Evolutionary conservation across 2,797 vertebrate species (phyloP), one percentile per base, ranked within the genome.

Genomic region (Australoheros facetus): DNA sequence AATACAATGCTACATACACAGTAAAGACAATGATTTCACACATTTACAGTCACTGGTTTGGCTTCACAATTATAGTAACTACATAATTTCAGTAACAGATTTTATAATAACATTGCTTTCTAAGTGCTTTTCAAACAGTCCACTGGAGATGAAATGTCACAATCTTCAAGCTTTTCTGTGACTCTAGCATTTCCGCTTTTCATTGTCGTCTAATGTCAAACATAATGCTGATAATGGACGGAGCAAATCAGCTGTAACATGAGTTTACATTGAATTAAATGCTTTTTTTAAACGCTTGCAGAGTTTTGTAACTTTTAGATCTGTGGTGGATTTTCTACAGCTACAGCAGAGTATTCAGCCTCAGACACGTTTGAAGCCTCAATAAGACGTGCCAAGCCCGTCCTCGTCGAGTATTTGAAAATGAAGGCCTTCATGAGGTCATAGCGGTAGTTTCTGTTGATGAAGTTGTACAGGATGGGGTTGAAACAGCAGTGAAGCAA

Each of bases 371-470:
- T 95, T 76, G 97, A 95, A 21, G 96, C 93, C 0, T 99, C 97
- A 0, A 98, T 97, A 84, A 99, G 97, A 79, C 96, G 97, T 0
- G 97, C 96, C 89, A 99, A 95, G 19, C 98, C 97, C 0, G 98
- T 99, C 80, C 97, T 96, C 51, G 96, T 97, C 0, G 97, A 99
- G 94, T 99, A 99, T 92, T 98, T 99, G 83, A 99, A 99, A 92
- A 99, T 99, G 88, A 99, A 99, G 57, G 98, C 98, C 86, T 99
- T 99, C 98, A 99, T 99, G 85, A 99, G 97, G 94, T 99, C 97
- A 0, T 99, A 98, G 90, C 97, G 96, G 92, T 99, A 98, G 94
- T 97, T 98, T 84, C 97, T 96, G 92, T 97, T 96, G 88, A 99
- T 96, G 93, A 99, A 98, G 93, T 97, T 99, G 89, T 99, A 99